Evolutionary conservation across 2,797 vertebrate genomes (phyloP).

Genomic region (Holocentrus rufus): DNA sequence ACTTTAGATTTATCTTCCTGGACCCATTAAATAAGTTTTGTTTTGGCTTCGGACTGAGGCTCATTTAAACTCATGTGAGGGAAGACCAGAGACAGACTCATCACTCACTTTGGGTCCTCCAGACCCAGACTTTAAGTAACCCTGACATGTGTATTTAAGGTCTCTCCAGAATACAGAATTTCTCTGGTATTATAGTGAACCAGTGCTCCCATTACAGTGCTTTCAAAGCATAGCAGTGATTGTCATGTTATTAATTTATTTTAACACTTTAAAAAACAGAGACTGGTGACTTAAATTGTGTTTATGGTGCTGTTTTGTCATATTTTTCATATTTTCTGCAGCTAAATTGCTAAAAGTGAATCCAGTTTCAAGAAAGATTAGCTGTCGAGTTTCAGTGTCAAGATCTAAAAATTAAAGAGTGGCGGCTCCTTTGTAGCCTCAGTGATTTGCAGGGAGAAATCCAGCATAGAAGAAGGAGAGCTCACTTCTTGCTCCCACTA

Average conservation of each 20-base stretch:
- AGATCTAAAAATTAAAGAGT: too few relatives aligned
- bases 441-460: too few relatives aligned
- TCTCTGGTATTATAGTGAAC: not conserved
- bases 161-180: not conserved
- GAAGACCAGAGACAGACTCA: conserved; percentile 2
- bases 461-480: too few relatives aligned
- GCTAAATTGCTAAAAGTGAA: too few relatives aligned
- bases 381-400: too few relatives aligned
- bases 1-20: too few relatives aligned
- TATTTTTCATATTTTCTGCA: too few relatives aligned
- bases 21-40: conserved; percentile 21
- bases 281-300: too few relatives aligned
- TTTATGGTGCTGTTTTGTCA: too few relatives aligned
- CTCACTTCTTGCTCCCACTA: not conserved
- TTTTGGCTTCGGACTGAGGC: conserved; percentile 9
- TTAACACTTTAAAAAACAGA: too few relatives aligned
- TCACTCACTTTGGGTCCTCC: not conserved
- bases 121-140: not conserved
- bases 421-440: too few relatives aligned
- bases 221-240: not conserved
- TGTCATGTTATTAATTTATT: not conserved
- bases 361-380: too few relatives aligned
- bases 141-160: not conserved
- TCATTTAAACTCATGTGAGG: conserved; percentile 36
- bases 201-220: not conserved